Base-by-base conservation (phyloP, 2,113 vertebrate species). In the human (Homo sapiens) region DNA sequence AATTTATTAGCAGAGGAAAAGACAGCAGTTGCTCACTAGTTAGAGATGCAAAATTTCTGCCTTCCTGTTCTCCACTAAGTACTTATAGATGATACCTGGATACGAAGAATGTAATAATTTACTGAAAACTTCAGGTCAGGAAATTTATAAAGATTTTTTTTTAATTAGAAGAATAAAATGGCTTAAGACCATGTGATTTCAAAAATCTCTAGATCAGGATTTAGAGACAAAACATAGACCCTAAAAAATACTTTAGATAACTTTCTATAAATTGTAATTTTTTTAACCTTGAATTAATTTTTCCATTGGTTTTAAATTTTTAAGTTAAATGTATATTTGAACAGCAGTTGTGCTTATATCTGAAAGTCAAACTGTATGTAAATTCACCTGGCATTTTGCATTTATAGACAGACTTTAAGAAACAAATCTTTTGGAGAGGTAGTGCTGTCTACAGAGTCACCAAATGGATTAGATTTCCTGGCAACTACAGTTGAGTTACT, bases 1-100 rank as follows among this genome's bases (percentile, higher is more conserved):
- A 97, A 99, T 99, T 98, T 99, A 99, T 97, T 98, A 97, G 98
- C 98, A 96, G 98, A 98, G 98, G 97, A 98, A 98, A 97, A 98
- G 97, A 97, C 98, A 97, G 98, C 97, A 98, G 93, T 97, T 96
- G 78, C 90, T 97, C 75, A 66, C 95, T 97, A 16, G 84, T 95
- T 92, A 95, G 96, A 98, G 96, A 97, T 89, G 93, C 83, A 75
- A 90, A 94, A 86, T 92, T 98, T 96, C 57, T 92, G 96, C 94
- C 17, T 61, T 94, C 70, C 95, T 94, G 90, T 48, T 97, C 85
- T 93, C 76, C 93, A 78, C 95, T 81, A 32, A 70, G 64, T 96
- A 76, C 94, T 98, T 89, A 8, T 57, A 97, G 93, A 43, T 93
- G 95, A 57, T 93, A 91, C 93, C 93, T 93, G 75, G 40, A 50